Evolutionary conservation across 2,888 invertebrate species (phyloP), one percentile per base, ranked within the genome.

Genomic region (Acanthosepion esculentum): DNA sequence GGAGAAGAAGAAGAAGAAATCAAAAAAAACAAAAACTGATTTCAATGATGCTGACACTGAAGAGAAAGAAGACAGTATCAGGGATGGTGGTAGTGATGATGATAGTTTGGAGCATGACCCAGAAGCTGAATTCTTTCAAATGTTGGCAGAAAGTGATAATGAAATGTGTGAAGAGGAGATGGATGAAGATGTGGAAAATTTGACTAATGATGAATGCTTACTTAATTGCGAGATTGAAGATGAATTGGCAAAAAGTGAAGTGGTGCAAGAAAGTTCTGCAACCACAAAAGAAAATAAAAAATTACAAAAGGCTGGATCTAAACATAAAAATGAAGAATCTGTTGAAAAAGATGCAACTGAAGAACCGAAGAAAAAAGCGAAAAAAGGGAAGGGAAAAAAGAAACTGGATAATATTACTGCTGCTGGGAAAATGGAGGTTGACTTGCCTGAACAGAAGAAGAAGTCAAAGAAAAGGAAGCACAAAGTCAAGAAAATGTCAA

Each of bases 31-130:
- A 95, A 59, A 94, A 95, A 41, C 91, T 94, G n/a, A 95, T 95
- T 29, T 94, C 94, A 94, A 94, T 94, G 33, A 94, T 93, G 94
- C 48, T 48, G 48, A 94, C 94, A 92, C 95, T 95, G 48, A 94
- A 94, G 91, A 94, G 50, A 78, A 94, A 48, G 64, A 41, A 55
- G 94, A 93, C 6, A 26, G 8, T 29, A 8, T 23, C 26, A 29
- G 26, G 15, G 33, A 78, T 78, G 53, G 29, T 6, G 93, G 53
- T n/a, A 29, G 33, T 53, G n/a, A 33, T 29, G n/a, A n/a, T 93
- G 50, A 93, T 93, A 48, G 50, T 26, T 50, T 93, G 50, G 93
- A 93, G 18, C 53, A 53, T n/a, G 93, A 93, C 41, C 41, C 29
- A n/a, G 93, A 93, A 50, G 93, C 48, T 6, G 93, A 20, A 12